Percentiles rank a stretch among this genome's conserved stretches.
These are phyloP conservation scores for Diabrotica balteata DNA, from an alignment of 2,888 invertebrate species.

Conservation along the genomic window DNA sequence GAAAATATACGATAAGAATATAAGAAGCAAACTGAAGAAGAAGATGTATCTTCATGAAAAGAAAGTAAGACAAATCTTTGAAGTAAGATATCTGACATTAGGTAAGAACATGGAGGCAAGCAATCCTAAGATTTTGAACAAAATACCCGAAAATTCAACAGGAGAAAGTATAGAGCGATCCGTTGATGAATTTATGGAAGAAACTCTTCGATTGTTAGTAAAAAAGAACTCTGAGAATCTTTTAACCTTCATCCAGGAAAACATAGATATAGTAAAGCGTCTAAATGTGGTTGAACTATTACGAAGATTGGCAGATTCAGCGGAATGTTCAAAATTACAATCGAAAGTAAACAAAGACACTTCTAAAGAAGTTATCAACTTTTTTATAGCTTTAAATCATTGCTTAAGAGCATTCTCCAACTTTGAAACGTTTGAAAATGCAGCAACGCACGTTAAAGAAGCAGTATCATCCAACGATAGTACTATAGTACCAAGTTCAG, in stretches of 20 bases:
- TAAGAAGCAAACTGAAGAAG: slow-evolving; percentile 41
- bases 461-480: background rate
- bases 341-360: background rate
- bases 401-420: background rate
- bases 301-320: background rate
- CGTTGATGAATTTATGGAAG: background rate
- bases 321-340: background rate
- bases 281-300: background rate
- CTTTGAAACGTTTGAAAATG: background rate
- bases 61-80: slow-evolving; percentile 41
- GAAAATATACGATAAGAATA: slow-evolving; percentile 43
- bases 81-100: slow-evolving; percentile 45
- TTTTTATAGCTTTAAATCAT: background rate
- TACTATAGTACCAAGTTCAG: background rate
- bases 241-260: background rate
- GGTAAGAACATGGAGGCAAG: slow-evolving; percentile 6
- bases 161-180: background rate
- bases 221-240: background rate
- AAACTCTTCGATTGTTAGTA: background rate
- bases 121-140: background rate
- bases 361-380: background rate
- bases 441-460: slow-evolving; percentile 1
- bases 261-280: background rate
- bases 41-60: slow-evolving; percentile 23
- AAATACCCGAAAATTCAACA: slow-evolving; percentile 6